Base-by-base conservation (phyloP, 2,113 vertebrate species). In the Ptychochromis oligacanthus region DNA sequence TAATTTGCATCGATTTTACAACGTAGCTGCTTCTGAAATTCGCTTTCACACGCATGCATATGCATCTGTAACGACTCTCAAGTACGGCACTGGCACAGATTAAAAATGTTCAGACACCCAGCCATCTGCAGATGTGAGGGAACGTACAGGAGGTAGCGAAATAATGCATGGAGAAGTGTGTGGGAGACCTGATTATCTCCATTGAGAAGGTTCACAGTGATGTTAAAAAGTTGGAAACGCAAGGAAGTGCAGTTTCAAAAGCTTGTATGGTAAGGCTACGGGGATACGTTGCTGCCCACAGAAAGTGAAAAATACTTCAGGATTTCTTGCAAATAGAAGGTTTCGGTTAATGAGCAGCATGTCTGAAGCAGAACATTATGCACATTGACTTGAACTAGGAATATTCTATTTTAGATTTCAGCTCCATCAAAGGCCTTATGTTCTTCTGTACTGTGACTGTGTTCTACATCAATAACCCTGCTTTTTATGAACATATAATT, bases 361-460 rank as follows among this genome's bases (percentile, higher is more conserved):
- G 22, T 81, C 81, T 87, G 81, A 83, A 52, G 86, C 75, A 13
- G 62, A 86, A 80, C 86, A 64, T 84, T 83, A 82, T 79, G 70
- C 60, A 61, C 11, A 7, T 6, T 24, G 62, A 82, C 74, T 86
- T 46, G 15, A 85, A 79, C 46, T 26, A 64, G 24, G 81, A 77
- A 82, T 72, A 72, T 38, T 79, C 60, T 54, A 40, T 86, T 89
- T 78, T 24, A 79, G 72, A 85, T 67, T 90, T 85, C 59, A 60
- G 36, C 79, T 88, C 43, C 84, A 87, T 87, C 86, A 91, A 89
- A 88, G 74, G 61, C 46, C 60, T 79, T 54, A 28, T 62, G 67
- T 75, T 85, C 54, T 9, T 70, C 57, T 55, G 38, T 61, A 60
- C 40, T 82, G 28, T 52, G 70, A 88, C 80, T 4, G 56, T 82